These are phyloP conservation scores for Kryptopterus vitreolus DNA, from an alignment of 2,797 vertebrate species.

Conservation along the genomic window DNA sequence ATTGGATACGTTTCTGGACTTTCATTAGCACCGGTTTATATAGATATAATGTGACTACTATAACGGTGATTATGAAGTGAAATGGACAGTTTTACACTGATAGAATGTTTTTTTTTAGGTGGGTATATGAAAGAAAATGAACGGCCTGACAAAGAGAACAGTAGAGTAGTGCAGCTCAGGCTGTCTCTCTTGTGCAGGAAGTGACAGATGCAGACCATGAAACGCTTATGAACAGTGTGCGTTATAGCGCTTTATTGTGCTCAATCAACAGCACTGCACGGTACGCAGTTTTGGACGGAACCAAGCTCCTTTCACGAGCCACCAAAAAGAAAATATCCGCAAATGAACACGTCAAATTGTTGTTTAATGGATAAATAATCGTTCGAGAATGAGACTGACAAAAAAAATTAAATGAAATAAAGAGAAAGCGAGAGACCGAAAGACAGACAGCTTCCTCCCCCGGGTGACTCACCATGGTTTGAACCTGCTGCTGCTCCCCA, in stretches of 20 bases:
- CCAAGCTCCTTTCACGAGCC: neutral
- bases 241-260: too few species aligned
- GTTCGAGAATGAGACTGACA: neutral
- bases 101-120: neutral
- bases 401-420: neutral
- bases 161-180: neutral
- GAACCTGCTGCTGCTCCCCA: conserved; percentile 60
- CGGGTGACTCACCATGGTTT: conserved; percentile 58
- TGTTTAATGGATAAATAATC: neutral
- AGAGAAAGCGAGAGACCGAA: neutral
- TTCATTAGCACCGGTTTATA: too few species aligned
- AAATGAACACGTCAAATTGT: neutral
- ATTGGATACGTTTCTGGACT: too few species aligned
- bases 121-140: neutral
- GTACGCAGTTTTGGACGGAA: neutral
- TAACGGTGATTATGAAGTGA: too few species aligned
- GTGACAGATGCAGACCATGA: neutral
- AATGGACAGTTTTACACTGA: neutral
- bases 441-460: neutral
- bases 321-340: neutral
- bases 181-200: neutral
- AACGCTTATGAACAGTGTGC: neutral
- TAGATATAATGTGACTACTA: too few species aligned
- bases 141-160: too few species aligned
- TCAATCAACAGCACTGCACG: neutral